A percentile compares a stretch with the other conserved stretches of the same genome.
Conservation (phyloP, 2,797 vertebrate species). For the Buphagus erythrorhynchus region DNA sequence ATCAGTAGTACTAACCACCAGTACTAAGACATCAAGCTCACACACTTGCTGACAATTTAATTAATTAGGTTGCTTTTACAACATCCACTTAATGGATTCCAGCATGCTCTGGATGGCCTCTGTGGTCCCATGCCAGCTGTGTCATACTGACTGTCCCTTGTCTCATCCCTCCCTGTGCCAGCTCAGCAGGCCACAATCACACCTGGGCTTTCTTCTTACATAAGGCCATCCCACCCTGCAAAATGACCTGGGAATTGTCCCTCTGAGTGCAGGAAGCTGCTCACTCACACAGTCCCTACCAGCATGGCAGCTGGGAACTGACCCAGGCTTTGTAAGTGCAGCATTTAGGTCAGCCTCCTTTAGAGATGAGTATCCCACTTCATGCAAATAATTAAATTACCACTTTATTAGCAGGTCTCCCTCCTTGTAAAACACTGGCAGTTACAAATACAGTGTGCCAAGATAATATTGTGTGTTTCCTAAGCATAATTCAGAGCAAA, state of each 20-base stretch:
- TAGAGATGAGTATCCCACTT: background rate
- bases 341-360: background rate
- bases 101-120: background rate
- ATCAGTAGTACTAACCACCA: background rate
- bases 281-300: background rate
- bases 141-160: background rate
- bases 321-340: background rate
- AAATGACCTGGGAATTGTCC: background rate
- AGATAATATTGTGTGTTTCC: background rate
- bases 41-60: background rate
- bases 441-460: background rate
- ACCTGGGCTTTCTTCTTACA: background rate
- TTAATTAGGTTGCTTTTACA: slow-evolving; percentile 15
- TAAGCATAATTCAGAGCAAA: background rate
- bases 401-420: background rate
- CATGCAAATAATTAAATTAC: background rate
- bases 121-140: background rate
- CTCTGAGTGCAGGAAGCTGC: background rate
- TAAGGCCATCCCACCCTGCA: background rate
- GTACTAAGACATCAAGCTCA: background rate
- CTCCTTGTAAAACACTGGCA: background rate
- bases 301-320: background rate
- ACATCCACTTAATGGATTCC: background rate
- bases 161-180: background rate
- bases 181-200: background rate